phyloP scores from a whole-genome alignment of 1,140 invertebrate species.

The Formica selysi region DNA sequence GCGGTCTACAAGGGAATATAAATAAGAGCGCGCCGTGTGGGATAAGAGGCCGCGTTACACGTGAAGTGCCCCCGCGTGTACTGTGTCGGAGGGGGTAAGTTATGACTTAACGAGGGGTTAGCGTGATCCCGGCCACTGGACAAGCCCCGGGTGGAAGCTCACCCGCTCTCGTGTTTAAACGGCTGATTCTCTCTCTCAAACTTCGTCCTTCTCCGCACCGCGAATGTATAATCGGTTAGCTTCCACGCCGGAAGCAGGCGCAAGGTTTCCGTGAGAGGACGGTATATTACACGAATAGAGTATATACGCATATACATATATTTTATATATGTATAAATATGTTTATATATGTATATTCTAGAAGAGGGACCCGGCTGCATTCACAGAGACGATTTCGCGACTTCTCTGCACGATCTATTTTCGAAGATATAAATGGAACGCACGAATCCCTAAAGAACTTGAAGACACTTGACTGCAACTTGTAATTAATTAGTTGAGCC shows the following conservation, averaged over 20 bases:
- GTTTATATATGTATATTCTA: no score
- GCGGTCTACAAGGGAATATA: conserved; percentile 66
- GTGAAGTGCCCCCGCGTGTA: conserved; percentile 47
- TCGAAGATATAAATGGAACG: background rate
- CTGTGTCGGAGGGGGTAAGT: conserved; percentile 81
- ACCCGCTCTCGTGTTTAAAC: conserved; percentile 75
- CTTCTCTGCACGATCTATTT: background rate
- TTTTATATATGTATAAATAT: no score
- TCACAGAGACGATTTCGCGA: conserved; percentile 21
- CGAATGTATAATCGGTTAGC: conserved; percentile 77
- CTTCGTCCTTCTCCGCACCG: conserved; percentile 78
- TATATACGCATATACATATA: background rate
- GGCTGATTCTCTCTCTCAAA: conserved; percentile 80
- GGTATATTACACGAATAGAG: conserved; percentile 58
- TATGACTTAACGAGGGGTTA: conserved; percentile 86
- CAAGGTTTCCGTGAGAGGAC: conserved; percentile 71
- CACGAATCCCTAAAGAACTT: background rate
- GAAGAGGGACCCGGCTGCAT: background rate
- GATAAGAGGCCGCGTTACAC: conserved; percentile 33
- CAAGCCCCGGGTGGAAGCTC: conserved; percentile 77
- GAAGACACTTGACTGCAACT: background rate
- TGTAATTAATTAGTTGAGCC: background rate
- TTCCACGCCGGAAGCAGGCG: conserved; percentile 71
- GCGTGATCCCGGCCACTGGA: conserved; percentile 82
- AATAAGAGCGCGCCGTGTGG: conserved; percentile 69